Evolutionary conservation across 2,797 vertebrate genomes (phyloP).

Genomic region (Oryzias dopingdopingensis): DNA sequence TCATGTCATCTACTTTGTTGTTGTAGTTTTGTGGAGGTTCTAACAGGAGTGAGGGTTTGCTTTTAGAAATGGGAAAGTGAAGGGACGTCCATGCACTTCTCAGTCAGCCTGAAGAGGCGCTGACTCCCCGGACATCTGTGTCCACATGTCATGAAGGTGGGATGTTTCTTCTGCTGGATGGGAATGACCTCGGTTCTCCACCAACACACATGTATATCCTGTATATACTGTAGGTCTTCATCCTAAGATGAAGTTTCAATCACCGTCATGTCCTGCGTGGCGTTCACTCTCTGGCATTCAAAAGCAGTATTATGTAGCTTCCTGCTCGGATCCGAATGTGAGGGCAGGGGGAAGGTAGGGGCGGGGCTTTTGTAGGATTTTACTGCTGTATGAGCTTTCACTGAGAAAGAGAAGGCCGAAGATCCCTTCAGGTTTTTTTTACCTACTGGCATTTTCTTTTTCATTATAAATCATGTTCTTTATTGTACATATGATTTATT

Average conservation of each 20-base stretch:
- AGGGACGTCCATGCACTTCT: constrained; percentile 46
- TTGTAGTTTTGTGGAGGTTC: constrained; percentile 42
- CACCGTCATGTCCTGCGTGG: constrained; percentile 57
- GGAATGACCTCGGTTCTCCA: constrained; percentile 39
- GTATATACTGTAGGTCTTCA: constrained; percentile 71
- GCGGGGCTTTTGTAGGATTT: constrained; percentile 37
- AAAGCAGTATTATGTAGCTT: constrained; percentile 79
- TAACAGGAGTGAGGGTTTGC: constrained; percentile 40
- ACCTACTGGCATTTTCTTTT: constrained; percentile 36
- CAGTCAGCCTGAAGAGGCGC: constrained; percentile 19
- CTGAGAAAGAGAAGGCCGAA: constrained; percentile 63
- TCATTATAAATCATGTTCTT: constrained; percentile 46
- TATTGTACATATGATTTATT: constrained; percentile 52
- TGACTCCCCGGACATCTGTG: not conserved
- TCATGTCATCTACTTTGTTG: constrained; percentile 58
- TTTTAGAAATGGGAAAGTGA: constrained; percentile 45
- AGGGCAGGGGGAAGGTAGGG: not conserved
- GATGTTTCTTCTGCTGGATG: constrained; percentile 5
- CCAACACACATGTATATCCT: constrained; percentile 68
- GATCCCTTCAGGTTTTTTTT: constrained; percentile 56
- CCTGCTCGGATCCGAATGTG: constrained; percentile 35
- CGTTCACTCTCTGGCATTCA: constrained; percentile 52
- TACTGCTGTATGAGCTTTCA: constrained; percentile 67
- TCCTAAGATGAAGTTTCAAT: constrained; percentile 56
- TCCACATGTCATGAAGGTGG: too few relatives aligned